phyloP scores from a whole-genome alignment of 2,797 vertebrate genomes.

The Microchirus variegatus region DNA sequence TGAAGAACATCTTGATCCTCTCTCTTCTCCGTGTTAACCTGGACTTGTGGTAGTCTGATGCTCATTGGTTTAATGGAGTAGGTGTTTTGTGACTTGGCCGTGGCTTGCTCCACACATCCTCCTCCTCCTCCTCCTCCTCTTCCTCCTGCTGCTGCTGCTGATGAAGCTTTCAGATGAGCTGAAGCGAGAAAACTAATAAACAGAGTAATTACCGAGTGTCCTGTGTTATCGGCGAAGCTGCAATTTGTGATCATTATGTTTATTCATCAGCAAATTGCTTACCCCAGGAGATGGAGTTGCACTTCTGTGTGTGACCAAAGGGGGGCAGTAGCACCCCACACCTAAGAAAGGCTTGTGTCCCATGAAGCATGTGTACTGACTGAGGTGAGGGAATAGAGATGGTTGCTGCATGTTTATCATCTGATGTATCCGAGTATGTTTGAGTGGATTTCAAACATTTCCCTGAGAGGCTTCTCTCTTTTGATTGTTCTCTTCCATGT shows the following conservation, averaged over 20 bases:
- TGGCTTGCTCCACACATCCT: too few species aligned
- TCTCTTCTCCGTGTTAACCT: constrained; percentile 24
- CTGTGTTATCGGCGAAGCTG: constrained; percentile 35
- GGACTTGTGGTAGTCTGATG: constrained; percentile 44
- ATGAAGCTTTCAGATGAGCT: constrained; percentile 58
- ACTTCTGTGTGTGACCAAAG: constrained; percentile 33
- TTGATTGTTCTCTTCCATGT: constrained; percentile 37
- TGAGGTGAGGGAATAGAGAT: constrained; percentile 37
- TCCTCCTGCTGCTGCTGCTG: constrained; percentile 42
- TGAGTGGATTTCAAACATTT: constrained; percentile 67
- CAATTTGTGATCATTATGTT: constrained; percentile 43
- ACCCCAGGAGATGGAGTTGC: constrained; percentile 11
- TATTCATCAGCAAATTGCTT: constrained; percentile 61
- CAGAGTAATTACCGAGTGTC: constrained; percentile 71
- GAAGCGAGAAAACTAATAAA: constrained; percentile 73
- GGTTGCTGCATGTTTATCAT: constrained; percentile 50
- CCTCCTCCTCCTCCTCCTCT: too few species aligned
- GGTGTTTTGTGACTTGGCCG: too few species aligned
- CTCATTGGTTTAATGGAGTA: too few species aligned
- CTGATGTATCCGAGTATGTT: constrained; percentile 55
- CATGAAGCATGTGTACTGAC: not conserved
- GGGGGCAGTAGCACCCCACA: constrained; percentile 71
- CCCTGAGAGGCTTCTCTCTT: constrained; percentile 55
- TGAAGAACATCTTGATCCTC: constrained; percentile 17
- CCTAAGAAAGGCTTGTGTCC: not conserved